phyloP scores from a whole-genome alignment of 2,888 invertebrate genomes.

The Leptopterna dolabrata region DNA sequence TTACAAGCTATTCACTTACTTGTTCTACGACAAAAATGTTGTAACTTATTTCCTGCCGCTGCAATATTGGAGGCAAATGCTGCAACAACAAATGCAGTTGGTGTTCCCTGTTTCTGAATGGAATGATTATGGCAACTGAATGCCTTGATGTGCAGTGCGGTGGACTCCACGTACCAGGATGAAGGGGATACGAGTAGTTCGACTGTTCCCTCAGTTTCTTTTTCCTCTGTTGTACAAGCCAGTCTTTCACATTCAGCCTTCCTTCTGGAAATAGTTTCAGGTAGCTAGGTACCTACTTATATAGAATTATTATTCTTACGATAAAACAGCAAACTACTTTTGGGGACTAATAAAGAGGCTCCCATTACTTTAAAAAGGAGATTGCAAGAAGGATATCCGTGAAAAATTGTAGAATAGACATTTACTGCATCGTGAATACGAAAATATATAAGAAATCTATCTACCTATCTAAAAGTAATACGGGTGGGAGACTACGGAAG shows the following conservation, averaged over 20 bases:
- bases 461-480: too few relatives aligned
- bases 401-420: too few relatives aligned
- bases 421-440: too few relatives aligned
- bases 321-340: too few relatives aligned
- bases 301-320: too few relatives aligned
- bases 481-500: too few relatives aligned
- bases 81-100: constrained; percentile 69
- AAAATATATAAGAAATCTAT: too few relatives aligned
- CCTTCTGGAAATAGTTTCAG: neutral
- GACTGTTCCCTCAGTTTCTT: neutral
- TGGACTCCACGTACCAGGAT: constrained; percentile 69
- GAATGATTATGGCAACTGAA: constrained; percentile 72
- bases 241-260: neutral
- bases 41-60: constrained; percentile 69
- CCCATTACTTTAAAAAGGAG: too few relatives aligned
- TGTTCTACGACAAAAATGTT: constrained; percentile 70
- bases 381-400: too few relatives aligned
- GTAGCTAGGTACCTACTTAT: too few relatives aligned
- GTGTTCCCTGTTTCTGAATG: constrained; percentile 69
- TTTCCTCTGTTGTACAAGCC: neutral
- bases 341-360: too few relatives aligned
- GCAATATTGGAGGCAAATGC: constrained; percentile 69
- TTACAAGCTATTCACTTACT: constrained; percentile 65
- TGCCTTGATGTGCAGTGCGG: constrained; percentile 68
- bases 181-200: neutral